A percentile compares a stretch with the other conserved stretches of the same genome.
Conservation (phyloP, 2,888 invertebrate species). For the Leptarthrus brevirostris region DNA sequence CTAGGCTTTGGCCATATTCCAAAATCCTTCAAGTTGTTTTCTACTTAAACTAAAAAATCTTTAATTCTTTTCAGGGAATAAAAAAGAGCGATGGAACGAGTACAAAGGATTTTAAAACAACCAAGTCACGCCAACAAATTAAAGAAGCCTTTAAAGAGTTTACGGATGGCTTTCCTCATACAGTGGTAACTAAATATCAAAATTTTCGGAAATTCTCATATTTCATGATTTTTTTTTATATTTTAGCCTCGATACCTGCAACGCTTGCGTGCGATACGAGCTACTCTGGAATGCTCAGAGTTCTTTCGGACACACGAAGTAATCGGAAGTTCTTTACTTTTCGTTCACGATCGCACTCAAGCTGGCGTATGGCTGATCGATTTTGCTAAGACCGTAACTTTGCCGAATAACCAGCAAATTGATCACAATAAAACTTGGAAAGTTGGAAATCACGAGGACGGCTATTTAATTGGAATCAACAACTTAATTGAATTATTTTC, state of each 20-base stretch:
- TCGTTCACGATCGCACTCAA: constrained; percentile 90
- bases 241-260: constrained; percentile 83
- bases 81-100: constrained; percentile 90
- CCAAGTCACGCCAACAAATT: constrained; percentile 85
- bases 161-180: constrained; percentile 80
- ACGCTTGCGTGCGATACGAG: constrained; percentile 84
- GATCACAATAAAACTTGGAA: constrained; percentile 88
- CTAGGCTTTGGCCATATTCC: too few species aligned
- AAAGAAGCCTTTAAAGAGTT: constrained; percentile 84
- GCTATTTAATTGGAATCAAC: constrained; percentile 91
- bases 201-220: neutral
- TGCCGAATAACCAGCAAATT: constrained; percentile 80
- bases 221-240: constrained; percentile 7
- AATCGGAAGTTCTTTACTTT: constrained; percentile 92
- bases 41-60: neutral
- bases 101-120: constrained; percentile 95
- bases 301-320: constrained; percentile 95
- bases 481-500: constrained; percentile 87
- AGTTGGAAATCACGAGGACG: constrained; percentile 96
- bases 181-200: constrained; percentile 74
- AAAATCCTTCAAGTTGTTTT: too few species aligned
- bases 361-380: constrained; percentile 98
- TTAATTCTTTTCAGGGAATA: constrained; percentile 77
- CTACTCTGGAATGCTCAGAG: constrained; percentile 83
- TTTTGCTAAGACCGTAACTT: constrained; percentile 92